Evolutionary conservation across 2,113 vertebrate species (phyloP).

Genomic region (Anas platyrhynchos): DNA sequence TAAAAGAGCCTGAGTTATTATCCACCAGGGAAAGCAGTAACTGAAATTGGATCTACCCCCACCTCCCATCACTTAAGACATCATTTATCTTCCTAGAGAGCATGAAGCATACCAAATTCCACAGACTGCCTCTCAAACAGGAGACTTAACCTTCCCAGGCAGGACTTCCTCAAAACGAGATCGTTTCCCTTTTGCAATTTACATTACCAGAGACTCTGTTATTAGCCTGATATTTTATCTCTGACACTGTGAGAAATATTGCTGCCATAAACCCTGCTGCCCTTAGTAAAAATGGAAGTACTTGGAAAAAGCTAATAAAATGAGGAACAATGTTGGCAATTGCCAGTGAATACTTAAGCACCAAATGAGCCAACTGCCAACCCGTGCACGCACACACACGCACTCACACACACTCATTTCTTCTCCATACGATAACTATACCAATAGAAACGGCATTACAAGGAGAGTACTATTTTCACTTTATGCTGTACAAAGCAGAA

Average conservation of each 20-base stretch:
- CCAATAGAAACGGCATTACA: background rate
- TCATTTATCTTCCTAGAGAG: conserved; percentile 61
- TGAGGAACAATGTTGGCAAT: conserved; percentile 59
- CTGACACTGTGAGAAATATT: conserved; percentile 75
- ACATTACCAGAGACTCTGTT: conserved; percentile 69
- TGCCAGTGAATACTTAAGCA: conserved; percentile 67
- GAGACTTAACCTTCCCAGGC: conserved; percentile 34
- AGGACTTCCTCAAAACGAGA: conserved; percentile 54
- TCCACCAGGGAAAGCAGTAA: conserved; percentile 27
- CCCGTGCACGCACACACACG: fast-evolving
- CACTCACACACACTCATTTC: background rate
- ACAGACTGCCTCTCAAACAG: conserved; percentile 25
- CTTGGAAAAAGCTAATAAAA: conserved; percentile 79
- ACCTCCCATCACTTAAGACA: conserved; percentile 57
- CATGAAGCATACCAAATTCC: conserved; percentile 28
- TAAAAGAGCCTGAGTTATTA: background rate
- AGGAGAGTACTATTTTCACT: background rate
- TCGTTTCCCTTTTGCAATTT: conserved; percentile 54
- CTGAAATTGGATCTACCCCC: conserved; percentile 25
- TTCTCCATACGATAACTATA: background rate
- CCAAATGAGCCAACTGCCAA: conserved; percentile 30
- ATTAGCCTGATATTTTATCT: conserved; percentile 77
- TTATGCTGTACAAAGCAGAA: background rate
- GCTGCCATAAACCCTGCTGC: conserved; percentile 73
- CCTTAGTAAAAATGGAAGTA: conserved; percentile 75